Evolutionary conservation across 2,888 invertebrate genomes (phyloP).

Genomic region (Esperia sulphurella): DNA sequence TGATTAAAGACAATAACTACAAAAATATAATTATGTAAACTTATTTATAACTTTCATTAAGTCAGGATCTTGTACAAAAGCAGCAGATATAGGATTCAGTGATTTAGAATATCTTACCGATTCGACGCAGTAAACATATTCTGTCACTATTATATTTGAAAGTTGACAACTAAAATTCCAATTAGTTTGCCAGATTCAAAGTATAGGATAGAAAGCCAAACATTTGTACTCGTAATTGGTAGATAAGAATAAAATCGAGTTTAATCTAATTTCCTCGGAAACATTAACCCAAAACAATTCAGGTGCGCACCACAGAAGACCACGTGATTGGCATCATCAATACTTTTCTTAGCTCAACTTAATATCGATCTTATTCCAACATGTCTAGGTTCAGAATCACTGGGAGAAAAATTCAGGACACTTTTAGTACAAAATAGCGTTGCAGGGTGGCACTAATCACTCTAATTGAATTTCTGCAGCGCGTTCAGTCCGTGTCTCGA

Average conservation of each 20-base stretch:
- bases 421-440: conserved; percentile 48
- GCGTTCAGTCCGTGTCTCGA: conserved; percentile 55
- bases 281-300: conserved; percentile 39
- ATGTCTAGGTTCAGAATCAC: conserved; percentile 21
- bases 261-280: conserved; percentile 32
- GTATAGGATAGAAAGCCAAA: too few relatives aligned
- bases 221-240: background rate
- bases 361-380: background rate
- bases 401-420: conserved; percentile 27
- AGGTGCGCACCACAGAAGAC: conserved; percentile 39
- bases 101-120: too few relatives aligned
- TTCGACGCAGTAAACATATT: too few relatives aligned
- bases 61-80: too few relatives aligned
- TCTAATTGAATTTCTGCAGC: conserved; percentile 66
- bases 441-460: conserved; percentile 67
- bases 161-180: too few relatives aligned
- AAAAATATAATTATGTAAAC: too few relatives aligned
- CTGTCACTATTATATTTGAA: too few relatives aligned
- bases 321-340: conserved; percentile 48
- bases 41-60: too few relatives aligned
- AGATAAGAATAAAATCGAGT: conserved; percentile 18
- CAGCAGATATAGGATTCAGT: too few relatives aligned
- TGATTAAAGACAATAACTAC: too few relatives aligned
- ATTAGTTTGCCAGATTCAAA: too few relatives aligned
- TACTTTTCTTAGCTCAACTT: conserved; percentile 3